Percentiles rank a stretch among this genome's conserved stretches.
These are phyloP conservation scores for Girardinus metallicus DNA, from an alignment of 2,797 vertebrate genomes.

Conservation along the genomic window DNA sequence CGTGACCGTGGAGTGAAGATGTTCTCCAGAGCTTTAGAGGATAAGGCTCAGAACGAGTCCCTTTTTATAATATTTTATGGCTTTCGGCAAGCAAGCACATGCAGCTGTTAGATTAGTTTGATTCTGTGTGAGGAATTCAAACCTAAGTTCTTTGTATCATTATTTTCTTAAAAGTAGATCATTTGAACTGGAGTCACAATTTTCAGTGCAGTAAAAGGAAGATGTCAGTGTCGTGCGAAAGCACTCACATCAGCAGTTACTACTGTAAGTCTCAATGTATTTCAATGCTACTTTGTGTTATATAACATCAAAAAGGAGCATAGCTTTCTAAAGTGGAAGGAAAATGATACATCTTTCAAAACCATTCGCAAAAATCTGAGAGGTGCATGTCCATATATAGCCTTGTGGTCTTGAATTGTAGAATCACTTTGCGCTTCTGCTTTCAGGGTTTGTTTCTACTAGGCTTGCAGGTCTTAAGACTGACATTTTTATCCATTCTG, in stretches of 20 bases:
- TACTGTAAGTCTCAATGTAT: not conserved
- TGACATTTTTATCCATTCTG: not conserved
- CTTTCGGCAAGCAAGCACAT: slow-evolving; percentile 48
- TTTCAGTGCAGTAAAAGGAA: not conserved
- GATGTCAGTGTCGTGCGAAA: not conserved
- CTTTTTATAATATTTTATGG: slow-evolving; percentile 35
- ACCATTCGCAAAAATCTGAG: not conserved
- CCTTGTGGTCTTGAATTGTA: not conserved
- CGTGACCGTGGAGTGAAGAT: slow-evolving; percentile 42
- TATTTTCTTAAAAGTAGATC: slow-evolving; percentile 10
- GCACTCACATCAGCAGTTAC: not conserved
- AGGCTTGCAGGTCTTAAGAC: not conserved
- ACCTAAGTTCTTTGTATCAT: slow-evolving; percentile 4
- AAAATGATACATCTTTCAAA: not conserved
- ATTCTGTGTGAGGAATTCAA: slow-evolving; percentile 37
- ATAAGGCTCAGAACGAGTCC: slow-evolving; percentile 52
- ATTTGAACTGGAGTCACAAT: slow-evolving; percentile 8
- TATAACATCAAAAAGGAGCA: not conserved
- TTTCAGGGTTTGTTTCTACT: not conserved
- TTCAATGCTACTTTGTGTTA: not conserved
- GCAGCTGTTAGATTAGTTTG: slow-evolving; percentile 38
- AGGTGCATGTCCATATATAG: not conserved
- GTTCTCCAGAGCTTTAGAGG: slow-evolving; percentile 51
- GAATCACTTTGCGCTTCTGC: not conserved
- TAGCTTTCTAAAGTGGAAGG: not conserved